Percentiles rank a stretch among this genome's conserved stretches.
Evolutionary conservation across 2,888 invertebrate species (phyloP).

Genomic region (Neelides folsomi): DNA sequence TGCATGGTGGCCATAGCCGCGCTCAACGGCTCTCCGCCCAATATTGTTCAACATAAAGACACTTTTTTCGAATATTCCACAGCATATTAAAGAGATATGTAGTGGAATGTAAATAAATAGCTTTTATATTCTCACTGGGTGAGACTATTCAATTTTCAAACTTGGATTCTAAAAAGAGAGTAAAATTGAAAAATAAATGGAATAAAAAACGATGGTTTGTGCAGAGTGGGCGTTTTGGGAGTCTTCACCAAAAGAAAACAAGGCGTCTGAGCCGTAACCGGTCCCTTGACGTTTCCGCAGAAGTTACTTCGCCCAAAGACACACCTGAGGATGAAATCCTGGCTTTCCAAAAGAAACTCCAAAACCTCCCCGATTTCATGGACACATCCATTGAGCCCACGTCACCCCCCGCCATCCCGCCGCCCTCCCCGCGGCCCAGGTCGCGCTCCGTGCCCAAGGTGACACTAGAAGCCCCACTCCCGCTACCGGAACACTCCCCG

Average conservation of each 20-base stretch:
- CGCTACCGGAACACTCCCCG: constrained; percentile 35
- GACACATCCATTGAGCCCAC: constrained; percentile 38
- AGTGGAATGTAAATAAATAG: too few relatives aligned
- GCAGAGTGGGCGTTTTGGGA: constrained; percentile 31
- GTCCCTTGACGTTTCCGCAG: constrained; percentile 31
- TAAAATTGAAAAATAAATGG: too few relatives aligned
- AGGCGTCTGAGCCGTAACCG: constrained; percentile 30
- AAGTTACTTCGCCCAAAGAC: constrained; percentile 33
- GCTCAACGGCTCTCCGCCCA: too few relatives aligned
- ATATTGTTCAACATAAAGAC: too few relatives aligned
- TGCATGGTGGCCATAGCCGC: too few relatives aligned
- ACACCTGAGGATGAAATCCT: constrained; percentile 42
- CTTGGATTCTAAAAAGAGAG: too few relatives aligned
- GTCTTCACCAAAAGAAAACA: constrained; percentile 28
- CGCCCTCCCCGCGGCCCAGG: constrained; percentile 37
- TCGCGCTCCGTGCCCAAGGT: constrained; percentile 41
- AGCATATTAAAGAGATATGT: too few relatives aligned
- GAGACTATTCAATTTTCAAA: too few relatives aligned
- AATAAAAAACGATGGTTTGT: too few relatives aligned
- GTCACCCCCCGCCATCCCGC: constrained; percentile 34
- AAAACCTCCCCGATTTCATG: constrained; percentile 43
- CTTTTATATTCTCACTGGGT: too few relatives aligned
- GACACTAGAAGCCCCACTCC: constrained; percentile 38
- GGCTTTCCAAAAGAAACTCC: constrained; percentile 46
- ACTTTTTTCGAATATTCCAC: too few relatives aligned